Evolutionary conservation across 2,113 vertebrate genomes (phyloP), one percentile per base, ranked within the genome.

Genomic region (Python bivittatus): DNA sequence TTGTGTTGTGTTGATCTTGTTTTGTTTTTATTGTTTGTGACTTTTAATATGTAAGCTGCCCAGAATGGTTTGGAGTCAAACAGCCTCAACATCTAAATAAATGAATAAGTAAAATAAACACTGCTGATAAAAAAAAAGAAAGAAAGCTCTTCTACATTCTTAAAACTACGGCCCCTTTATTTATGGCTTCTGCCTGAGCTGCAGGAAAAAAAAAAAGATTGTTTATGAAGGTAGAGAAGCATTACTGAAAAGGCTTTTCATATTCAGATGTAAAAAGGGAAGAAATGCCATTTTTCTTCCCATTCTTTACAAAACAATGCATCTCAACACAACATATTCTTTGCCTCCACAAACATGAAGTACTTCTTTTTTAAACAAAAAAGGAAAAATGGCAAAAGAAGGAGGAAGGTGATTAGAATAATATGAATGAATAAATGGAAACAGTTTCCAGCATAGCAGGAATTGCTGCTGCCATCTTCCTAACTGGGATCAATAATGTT

Each of bases 51-150:
- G 33, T 38, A 20, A 79, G 17, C 33, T 79, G 2, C 15, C 68
- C 15, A 20, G 68, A 79, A 38, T 38, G n/a, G 15, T 38, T 72
- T 72, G n/a, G 68, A 72, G n/a, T 33, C 68, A 79, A 20, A 79
- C 1, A 22, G 15, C 33, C 33, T 79, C 33, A 1, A 79, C 33
- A 79, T 79, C 68, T 79, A 79, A 79, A 79, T 79, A 79, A 79
- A 38, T 38, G n/a, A 38, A 22, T 38, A 20, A 72, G 33, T 68
- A 68, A 68, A 68, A 64, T 10, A 68, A 72, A 79, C 17, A 79
- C 98, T 97, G 96, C 97, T 97, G 97, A 98, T 98, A 96, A 97
- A 97, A 96, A 48, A 48, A 48, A 48, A 5, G 44, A 48, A 48
- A 5, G 44, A 98, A 97, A 97, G 96, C 97, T 79, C 94, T 97